Percentiles rank a stretch among this genome's conserved stretches.
phyloP scores from a whole-genome alignment of 2,888 invertebrate species.

The Dasypolia templi region DNA sequence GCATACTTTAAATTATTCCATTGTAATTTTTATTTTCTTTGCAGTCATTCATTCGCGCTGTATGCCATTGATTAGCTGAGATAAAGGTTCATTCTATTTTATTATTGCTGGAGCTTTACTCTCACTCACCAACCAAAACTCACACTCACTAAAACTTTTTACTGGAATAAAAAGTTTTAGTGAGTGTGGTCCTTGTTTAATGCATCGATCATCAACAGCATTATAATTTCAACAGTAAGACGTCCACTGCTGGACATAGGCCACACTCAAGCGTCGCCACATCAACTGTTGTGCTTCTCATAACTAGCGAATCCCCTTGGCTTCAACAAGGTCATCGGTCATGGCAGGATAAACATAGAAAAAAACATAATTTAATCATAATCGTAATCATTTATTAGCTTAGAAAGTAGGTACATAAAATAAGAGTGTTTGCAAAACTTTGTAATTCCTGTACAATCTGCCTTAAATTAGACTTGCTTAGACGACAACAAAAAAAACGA shows the following conservation, averaged over 20 bases:
- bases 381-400: too few species aligned
- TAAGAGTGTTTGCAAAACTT: too few species aligned
- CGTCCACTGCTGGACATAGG: neutral
- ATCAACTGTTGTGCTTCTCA: neutral
- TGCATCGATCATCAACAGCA: neutral
- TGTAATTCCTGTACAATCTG: too few species aligned
- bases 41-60: constrained; percentile 32
- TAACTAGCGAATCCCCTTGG: neutral
- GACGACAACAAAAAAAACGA: too few species aligned
- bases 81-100: constrained; percentile 7
- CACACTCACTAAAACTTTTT: too few species aligned
- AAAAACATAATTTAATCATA: too few species aligned
- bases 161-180: neutral
- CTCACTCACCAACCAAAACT: too few species aligned
- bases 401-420: too few species aligned
- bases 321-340: neutral
- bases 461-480: too few species aligned
- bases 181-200: neutral
- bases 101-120: neutral
- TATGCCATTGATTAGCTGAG: constrained; percentile 34
- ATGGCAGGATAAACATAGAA: too few species aligned
- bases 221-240: neutral
- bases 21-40: constrained; percentile 44
- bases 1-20: constrained; percentile 50
- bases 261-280: neutral